phyloP scores from a whole-genome alignment of 2,113 vertebrate species.

The Peromyscus leucopus region DNA sequence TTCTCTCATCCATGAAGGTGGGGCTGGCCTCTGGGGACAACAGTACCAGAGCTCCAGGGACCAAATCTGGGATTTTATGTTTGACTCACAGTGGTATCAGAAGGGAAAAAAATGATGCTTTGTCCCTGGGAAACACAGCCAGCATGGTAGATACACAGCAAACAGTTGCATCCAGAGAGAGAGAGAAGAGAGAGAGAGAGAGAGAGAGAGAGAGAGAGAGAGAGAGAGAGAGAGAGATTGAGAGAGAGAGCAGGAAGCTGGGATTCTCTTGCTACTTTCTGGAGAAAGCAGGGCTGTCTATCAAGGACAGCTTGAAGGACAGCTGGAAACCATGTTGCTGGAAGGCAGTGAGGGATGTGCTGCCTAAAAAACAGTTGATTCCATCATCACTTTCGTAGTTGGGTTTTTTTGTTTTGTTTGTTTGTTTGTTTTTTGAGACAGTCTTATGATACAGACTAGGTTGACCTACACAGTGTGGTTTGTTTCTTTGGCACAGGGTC shows the following conservation, averaged over 20 bases:
- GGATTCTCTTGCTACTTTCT: neutral
- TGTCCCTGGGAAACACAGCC: neutral
- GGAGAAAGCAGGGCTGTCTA: neutral
- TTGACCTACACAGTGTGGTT: neutral
- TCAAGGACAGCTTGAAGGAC: fast-evolving
- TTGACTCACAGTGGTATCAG: neutral
- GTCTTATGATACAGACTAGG: neutral
- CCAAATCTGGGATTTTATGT: neutral
- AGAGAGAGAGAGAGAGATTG: too few species aligned
- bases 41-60: neutral
- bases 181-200: too few species aligned
- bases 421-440: neutral
- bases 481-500: neutral
- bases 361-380: neutral
- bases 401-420: neutral
- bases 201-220: too few species aligned
- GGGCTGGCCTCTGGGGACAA: neutral
- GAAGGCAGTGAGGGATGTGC: too few species aligned
- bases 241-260: too few species aligned
- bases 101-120: neutral
- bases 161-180: fast-evolving
- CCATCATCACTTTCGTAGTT: neutral
- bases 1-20: neutral
- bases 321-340: fast-evolving
- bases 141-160: fast-evolving